These are phyloP conservation scores for Entomobrya multifasciata DNA, from an alignment of 2,888 invertebrate genomes.

Conservation along the genomic window DNA sequence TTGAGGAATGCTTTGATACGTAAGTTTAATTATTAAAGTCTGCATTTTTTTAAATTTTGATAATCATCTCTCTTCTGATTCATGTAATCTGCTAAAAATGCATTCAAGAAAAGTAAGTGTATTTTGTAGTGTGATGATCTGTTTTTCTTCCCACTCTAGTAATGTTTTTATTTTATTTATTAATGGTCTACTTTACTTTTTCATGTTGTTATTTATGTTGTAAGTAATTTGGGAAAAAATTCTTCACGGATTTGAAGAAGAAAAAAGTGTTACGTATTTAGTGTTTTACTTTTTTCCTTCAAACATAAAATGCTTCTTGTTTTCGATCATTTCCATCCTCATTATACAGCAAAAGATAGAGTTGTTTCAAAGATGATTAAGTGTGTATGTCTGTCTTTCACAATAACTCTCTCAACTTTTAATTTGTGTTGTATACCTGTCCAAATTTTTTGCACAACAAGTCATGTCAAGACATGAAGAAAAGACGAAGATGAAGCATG, in stretches of 20 bases:
- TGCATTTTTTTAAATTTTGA: background rate
- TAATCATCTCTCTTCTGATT: conserved; percentile 43
- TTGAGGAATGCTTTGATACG: background rate
- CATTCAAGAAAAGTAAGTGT: background rate
- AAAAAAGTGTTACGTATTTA: conserved; percentile 61
- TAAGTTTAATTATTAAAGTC: conserved; percentile 9
- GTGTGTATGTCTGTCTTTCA: no score
- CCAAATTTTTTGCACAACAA: no score
- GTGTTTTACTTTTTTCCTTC: conserved; percentile 43
- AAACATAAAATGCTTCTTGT: conserved; percentile 14
- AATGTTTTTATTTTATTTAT: background rate
- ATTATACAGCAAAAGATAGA: background rate
- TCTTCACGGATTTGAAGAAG: no score
- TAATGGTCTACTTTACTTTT: conserved; percentile 53
- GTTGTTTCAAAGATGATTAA: background rate
- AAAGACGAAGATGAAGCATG: no score
- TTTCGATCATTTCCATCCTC: conserved; percentile 28
- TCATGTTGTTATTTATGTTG: background rate
- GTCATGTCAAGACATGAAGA: no score
- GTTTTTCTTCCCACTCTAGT: conserved; percentile 17
- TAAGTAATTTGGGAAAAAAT: conserved; percentile 24
- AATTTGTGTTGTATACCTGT: no score
- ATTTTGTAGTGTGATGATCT: no score
- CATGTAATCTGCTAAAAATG: conserved; percentile 63
- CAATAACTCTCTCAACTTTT: background rate